Evolutionary conservation across 1,140 invertebrate species (phyloP).

Genomic region (Alviniconcha marisindica): DNA sequence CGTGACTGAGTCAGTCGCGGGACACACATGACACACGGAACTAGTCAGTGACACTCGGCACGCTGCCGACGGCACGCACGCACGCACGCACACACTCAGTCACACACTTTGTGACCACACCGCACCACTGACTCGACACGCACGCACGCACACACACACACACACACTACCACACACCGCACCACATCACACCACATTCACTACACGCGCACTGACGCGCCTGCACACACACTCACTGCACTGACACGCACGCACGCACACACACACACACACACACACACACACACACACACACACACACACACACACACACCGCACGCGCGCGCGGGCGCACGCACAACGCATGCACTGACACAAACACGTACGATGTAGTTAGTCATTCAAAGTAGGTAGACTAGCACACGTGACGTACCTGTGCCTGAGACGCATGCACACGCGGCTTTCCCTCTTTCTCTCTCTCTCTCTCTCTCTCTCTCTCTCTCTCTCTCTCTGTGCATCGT

Average conservation of each 20-base stretch:
- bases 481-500: neutral
- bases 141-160: too few relatives aligned
- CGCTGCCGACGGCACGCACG: too few relatives aligned
- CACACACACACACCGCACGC: neutral
- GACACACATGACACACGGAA: too few relatives aligned
- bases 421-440: neutral
- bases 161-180: too few relatives aligned
- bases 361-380: neutral
- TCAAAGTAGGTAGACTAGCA: neutral
- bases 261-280: neutral
- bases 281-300: neutral
- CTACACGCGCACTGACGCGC: neutral
- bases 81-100: too few relatives aligned
- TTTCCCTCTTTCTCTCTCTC: neutral
- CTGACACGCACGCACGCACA: neutral
- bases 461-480: neutral
- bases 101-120: too few relatives aligned
- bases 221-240: neutral
- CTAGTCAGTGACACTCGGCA: too few relatives aligned
- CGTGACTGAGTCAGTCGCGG: too few relatives aligned
- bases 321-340: neutral
- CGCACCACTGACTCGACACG: too few relatives aligned
- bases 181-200: neutral
- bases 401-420: neutral
- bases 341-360: neutral